These are phyloP conservation scores for Xiphias gladius DNA, from an alignment of 2,113 vertebrate genomes.

Conservation along the genomic window DNA sequence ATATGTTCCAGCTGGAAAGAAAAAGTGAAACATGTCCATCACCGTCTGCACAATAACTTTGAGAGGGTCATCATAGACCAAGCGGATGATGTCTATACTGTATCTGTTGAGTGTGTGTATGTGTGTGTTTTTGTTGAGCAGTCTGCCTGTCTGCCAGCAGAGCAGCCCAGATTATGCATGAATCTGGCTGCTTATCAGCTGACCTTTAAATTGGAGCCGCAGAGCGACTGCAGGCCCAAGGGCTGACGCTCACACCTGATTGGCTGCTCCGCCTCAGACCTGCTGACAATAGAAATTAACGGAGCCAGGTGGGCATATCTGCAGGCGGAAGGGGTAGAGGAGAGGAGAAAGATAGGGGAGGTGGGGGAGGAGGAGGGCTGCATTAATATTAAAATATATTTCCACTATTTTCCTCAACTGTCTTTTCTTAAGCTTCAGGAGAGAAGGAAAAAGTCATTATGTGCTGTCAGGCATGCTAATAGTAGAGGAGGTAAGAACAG, in stretches of 20 bases:
- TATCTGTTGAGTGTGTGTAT: slow-evolving; percentile 38
- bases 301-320: slow-evolving; percentile 79
- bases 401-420: slow-evolving; percentile 70
- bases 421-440: slow-evolving; percentile 75
- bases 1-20: slow-evolving; percentile 11
- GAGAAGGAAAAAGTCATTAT: slow-evolving; percentile 83
- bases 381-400: slow-evolving; percentile 78
- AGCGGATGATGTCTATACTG: slow-evolving; percentile 25
- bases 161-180: slow-evolving; percentile 82
- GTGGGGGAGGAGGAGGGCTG: slow-evolving; percentile 27
- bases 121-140: slow-evolving; percentile 42
- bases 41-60: slow-evolving; percentile 33
- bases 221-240: slow-evolving; percentile 75
- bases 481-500: slow-evolving; percentile 60
- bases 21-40: slow-evolving; percentile 20
- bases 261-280: slow-evolving; percentile 78
- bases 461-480: slow-evolving; percentile 82
- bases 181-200: slow-evolving; percentile 83
- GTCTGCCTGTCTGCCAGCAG: slow-evolving; percentile 60
- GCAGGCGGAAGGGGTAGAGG: slow-evolving; percentile 63
- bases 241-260: slow-evolving; percentile 75
- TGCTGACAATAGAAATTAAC: slow-evolving; percentile 86
- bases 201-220: slow-evolving; percentile 87
- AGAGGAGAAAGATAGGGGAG: slow-evolving; percentile 56
- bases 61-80: slow-evolving; percentile 50